Percentiles rank a stretch among this genome's conserved stretches.
These are phyloP conservation scores for Stegastes partitus DNA, from an alignment of 2,113 vertebrate genomes.

Conservation along the genomic window DNA sequence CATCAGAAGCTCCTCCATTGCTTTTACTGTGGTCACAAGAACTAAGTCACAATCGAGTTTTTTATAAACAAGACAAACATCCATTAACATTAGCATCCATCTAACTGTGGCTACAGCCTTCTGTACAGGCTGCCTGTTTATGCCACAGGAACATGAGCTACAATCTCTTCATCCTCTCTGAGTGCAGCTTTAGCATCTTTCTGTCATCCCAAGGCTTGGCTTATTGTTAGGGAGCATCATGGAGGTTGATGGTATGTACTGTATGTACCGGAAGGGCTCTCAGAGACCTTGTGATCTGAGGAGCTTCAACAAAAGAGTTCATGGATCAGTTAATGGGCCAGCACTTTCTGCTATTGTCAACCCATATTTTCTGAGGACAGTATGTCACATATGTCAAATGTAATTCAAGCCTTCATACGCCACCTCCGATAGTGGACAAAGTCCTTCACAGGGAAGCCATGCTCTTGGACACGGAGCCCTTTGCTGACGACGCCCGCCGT, in stretches of 20 bases:
- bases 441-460: slow-evolving; percentile 38
- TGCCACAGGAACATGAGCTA: neutral
- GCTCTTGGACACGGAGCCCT: slow-evolving; percentile 65
- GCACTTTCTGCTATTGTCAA: slow-evolving; percentile 1
- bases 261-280: neutral
- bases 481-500: slow-evolving; percentile 49
- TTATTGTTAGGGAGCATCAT: neutral
- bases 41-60: neutral
- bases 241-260: neutral
- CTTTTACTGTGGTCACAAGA: neutral
- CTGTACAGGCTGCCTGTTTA: neutral
- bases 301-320: slow-evolving; percentile 35
- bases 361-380: neutral
- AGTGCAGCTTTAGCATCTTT: slow-evolving; percentile 1
- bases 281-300: slow-evolving; percentile 6
- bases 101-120: neutral
- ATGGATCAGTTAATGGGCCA: slow-evolving; percentile 12
- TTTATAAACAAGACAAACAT: neutral
- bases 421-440: slow-evolving; percentile 16
- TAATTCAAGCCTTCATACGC: slow-evolving; percentile 1
- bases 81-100: neutral
- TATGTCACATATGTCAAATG: neutral
- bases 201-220: slow-evolving; percentile 12
- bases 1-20: neutral
- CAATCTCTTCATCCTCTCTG: neutral